Percentiles rank a stretch among this genome's conserved stretches.
Evolutionary conservation across 2,797 vertebrate genomes (phyloP).

Genomic region (Hippopotamyrus pictus): DNA sequence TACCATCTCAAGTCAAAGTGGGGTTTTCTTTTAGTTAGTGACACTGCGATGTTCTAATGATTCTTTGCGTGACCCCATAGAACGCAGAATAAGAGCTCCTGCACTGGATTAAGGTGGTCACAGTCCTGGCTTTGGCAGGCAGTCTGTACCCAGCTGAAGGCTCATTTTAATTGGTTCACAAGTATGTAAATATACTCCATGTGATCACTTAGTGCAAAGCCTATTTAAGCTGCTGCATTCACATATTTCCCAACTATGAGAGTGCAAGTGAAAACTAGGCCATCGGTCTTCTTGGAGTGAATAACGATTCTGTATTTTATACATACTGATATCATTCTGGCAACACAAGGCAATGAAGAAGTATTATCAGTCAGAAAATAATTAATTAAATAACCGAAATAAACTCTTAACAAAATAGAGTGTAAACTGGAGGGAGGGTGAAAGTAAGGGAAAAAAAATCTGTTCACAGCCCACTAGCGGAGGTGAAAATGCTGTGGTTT

Average conservation of each 20-base stretch:
- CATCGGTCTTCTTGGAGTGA: background rate
- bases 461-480: background rate
- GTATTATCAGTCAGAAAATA: background rate
- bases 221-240: background rate
- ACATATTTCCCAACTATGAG: background rate
- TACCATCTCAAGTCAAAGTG: background rate
- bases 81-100: background rate
- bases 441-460: background rate
- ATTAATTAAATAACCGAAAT: background rate
- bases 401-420: background rate
- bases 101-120: background rate
- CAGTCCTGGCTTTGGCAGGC: background rate
- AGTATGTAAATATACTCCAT: background rate
- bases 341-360: background rate
- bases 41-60: background rate
- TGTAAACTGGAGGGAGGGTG: slow-evolving; percentile 1
- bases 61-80: background rate
- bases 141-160: background rate
- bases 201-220: background rate
- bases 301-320: background rate
- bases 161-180: background rate
- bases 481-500: background rate
- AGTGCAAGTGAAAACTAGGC: background rate
- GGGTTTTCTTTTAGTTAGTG: background rate
- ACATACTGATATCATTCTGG: background rate